Evolutionary conservation across 64 coral and sea anemone species (phyloP).

Genomic region (Stylophora pistillata): DNA sequence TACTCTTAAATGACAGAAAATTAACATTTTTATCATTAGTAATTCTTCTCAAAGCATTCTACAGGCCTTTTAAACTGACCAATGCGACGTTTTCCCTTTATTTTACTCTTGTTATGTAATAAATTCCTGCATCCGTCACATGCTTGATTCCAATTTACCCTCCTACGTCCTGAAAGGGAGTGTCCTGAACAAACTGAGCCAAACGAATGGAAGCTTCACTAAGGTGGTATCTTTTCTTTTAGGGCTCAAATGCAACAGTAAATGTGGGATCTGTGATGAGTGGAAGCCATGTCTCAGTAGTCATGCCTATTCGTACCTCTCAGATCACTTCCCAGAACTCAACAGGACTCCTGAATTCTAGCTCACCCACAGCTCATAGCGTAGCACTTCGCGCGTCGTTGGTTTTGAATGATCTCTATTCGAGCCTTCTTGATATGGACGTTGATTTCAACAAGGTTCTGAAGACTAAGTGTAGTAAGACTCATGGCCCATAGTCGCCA

Average conservation of each 20-base stretch:
- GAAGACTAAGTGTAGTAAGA: background rate
- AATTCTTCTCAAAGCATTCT: too few species aligned
- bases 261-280: background rate
- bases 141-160: too few species aligned
- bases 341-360: background rate
- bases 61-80: too few species aligned
- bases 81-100: too few species aligned
- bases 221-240: background rate
- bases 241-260: background rate
- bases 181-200: background rate
- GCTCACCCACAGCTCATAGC: slow-evolving; percentile 2
- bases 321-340: background rate
- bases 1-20: too few species aligned
- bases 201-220: background rate
- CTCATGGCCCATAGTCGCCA: background rate
- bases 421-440: slow-evolving; percentile 24
- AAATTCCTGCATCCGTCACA: too few species aligned
- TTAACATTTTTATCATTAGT: too few species aligned
- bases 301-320: background rate
- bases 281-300: background rate
- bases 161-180: too few species aligned
- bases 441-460: slow-evolving; percentile 10
- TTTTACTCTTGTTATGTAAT: too few species aligned
- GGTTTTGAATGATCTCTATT: slow-evolving; percentile 13
- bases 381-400: slow-evolving; percentile 18